A percentile compares a stretch with the other conserved stretches of the same genome.
Evolutionary conservation across 1,140 invertebrate species (phyloP).

Genomic region (Bombyx mori): ASM3026992v2 NC_085118.1:2019501-2020000

Average conservation of each 20-base stretch:
- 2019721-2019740: conserved; percentile 7
- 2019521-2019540: too few relatives aligned
- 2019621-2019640: not conserved
- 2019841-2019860: conserved; percentile 27
- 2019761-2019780: conserved; percentile 1
- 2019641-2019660: not conserved
- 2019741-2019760: not conserved
- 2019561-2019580: too few relatives aligned
- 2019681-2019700: not conserved
- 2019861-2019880: conserved; percentile 20
- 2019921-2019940: conserved; percentile 21
- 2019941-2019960: conserved; percentile 41
- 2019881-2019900: conserved; percentile 21
- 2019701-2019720: conserved; percentile 1
- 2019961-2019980: conserved; percentile 38
- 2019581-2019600: not conserved
- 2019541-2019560: too few relatives aligned
- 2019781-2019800: conserved; percentile 22
- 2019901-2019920: conserved; percentile 21
- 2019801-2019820: conserved; percentile 41
- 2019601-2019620: not conserved
- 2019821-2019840: conserved; percentile 33
- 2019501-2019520: too few relatives aligned
- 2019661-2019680: not conserved
- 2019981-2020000: conserved; percentile 43